Evolutionary conservation across 2,888 invertebrate genomes (phyloP), one percentile per base, ranked within the genome.

Genomic region (Flexamia atlantica): DNA sequence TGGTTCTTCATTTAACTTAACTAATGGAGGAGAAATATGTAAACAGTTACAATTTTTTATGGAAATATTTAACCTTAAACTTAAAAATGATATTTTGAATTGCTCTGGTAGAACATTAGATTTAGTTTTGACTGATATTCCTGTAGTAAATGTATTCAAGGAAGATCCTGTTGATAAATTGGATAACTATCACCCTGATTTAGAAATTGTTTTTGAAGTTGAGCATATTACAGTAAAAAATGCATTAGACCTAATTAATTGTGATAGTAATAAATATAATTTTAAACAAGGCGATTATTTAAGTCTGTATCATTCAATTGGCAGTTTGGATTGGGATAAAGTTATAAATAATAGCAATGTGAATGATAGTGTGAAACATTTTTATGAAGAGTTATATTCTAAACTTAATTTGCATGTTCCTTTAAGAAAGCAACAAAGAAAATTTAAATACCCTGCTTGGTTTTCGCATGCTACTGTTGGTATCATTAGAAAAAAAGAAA

Each of bases 401-500:
- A 3, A 30, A 14, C n/a, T 70, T 2, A 32, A 32, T 30, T 32
- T 70, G 32, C 70, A 70, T 4, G 70, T 70, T 4, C 70, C 70
- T 20, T n/a, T 32, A 70, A 70, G 32, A 30, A 30, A 30, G 25
- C n/a, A 70, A n/a, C n/a, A n/a, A n/a, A n/a, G n/a, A n/a, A n/a
- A n/a, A n/a, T n/a, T n/a, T n/a, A n/a, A n/a, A n/a, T 70, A 70
- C n/a, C 70, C 9, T 3, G 30, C n/a, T 70, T 70, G 70, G 70
- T 70, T 70, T 70, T 32, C 70, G 3, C 1, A 70, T 17, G 32
- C 5, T 1, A 32, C 32, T 12, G 32, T 32, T 12, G 7, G 17
- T 30, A 30, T 28, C 1, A 70, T 70, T 17, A 28, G n/a, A 9
- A 9, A n/a, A 30, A 70, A 70, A n/a, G 70, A 32, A 32, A 70